Base-by-base conservation (phyloP, 2,797 vertebrate genomes). In the Acanthornis magna region DNA sequence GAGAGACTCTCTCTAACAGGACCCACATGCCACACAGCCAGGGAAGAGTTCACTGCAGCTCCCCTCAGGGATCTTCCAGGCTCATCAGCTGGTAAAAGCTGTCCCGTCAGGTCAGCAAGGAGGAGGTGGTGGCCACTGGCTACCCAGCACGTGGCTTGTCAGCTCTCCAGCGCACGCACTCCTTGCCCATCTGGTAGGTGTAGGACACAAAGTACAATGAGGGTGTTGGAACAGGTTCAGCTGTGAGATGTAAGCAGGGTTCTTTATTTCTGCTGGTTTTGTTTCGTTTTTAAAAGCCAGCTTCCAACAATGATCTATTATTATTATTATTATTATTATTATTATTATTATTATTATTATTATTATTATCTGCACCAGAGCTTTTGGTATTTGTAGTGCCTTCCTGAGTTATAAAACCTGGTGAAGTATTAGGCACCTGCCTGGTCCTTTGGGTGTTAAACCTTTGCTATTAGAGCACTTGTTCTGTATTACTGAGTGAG, bases 141-240 rank as follows among this genome's bases (percentile, higher is more conserved):
- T 51, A 8, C 47, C 30, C 18, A 36, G 42, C 23, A 10, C 0
- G 0, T 13, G 40, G 62, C 42, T 4, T 2, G 0, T 25, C 9
- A 1, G 38, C 0, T 1, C 38, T 81, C 16, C 32, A 32, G 43
- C 0, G 0, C 32, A 2, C 0, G 0, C 2, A 1, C 12, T 72
- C 2, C 1, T 67, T 93, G 34, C 29, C 38, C 0, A 0, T 30
- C 45, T 7, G 0, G 12, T 16, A 25, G 18, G 26, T 3, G 1
- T 8, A 26, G 67, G 57, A 51, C 17, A 10, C 11, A 10, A 38
- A 32, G 22, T n/a, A 8, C 1, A 0, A 0, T 16, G 42, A 66
- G 22, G 11, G 27, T 48, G 7, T 23, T 51, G 58, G 34, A 91
- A 57, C 0, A 6, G 25, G 32, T 67, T 84, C 70, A 63, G n/a